These are phyloP conservation scores for Percina caprodes DNA, from an alignment of 2,113 vertebrate genomes.

Conservation along the genomic window DNA sequence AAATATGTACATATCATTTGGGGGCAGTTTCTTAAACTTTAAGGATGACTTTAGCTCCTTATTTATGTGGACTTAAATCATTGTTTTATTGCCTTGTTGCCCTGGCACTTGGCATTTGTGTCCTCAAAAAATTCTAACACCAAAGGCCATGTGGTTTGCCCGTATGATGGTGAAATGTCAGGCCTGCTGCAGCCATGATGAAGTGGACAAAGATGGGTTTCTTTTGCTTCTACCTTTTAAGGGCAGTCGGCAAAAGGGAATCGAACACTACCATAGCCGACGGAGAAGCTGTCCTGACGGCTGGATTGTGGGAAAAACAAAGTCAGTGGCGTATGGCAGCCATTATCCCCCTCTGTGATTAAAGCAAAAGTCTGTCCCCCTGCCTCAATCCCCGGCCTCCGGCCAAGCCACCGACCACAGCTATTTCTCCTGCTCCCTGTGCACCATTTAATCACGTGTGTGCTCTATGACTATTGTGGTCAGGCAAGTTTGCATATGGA, in stretches of 20 bases:
- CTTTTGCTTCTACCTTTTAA: not conserved
- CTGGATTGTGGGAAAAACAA: constrained; percentile 63
- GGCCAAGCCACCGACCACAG: constrained; percentile 87
- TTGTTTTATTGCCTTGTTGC: too few species aligned
- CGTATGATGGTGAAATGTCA: too few species aligned
- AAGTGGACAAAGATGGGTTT: not conserved
- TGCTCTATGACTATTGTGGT: constrained; percentile 82
- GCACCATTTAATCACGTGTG: constrained; percentile 79
- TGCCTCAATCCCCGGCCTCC: constrained; percentile 52
- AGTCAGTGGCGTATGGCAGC: constrained; percentile 80
- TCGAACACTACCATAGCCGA: constrained; percentile 58
- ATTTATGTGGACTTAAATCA: too few species aligned
- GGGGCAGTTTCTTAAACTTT: too few species aligned
- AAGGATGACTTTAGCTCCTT: too few species aligned
- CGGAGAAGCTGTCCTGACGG: constrained; percentile 42
- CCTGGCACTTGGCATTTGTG: too few species aligned
- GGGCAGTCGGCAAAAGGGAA: constrained; percentile 39
- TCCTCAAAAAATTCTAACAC: too few species aligned
- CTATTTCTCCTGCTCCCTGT: constrained; percentile 82
- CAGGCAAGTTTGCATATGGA: constrained; percentile 82
- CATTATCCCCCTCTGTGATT: constrained; percentile 88
- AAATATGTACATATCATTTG: too few species aligned
- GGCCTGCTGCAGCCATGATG: constrained; percentile 29
- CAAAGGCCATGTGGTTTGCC: too few species aligned
- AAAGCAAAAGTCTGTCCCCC: constrained; percentile 83